Conservation (phyloP, 1,140 invertebrate species). For the Drosophila lowei region DNA sequence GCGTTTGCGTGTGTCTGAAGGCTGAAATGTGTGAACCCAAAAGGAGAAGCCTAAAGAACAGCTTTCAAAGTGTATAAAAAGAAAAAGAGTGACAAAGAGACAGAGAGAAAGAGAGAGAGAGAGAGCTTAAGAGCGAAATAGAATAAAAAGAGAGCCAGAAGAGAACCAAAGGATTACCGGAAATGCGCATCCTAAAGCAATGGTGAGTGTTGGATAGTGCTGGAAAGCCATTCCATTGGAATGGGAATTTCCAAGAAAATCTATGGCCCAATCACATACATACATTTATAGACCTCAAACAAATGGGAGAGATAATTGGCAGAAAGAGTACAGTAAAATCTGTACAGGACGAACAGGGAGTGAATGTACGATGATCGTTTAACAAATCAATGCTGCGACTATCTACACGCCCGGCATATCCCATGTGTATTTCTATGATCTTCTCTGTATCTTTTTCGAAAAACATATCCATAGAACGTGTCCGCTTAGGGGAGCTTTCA, state of each 20-base stretch:
- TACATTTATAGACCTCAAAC: too few species aligned
- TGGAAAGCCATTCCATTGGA: background rate
- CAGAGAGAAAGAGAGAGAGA: background rate
- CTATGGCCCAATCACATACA: too few species aligned
- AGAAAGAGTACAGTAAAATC: too few species aligned
- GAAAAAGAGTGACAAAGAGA: slow-evolving; percentile 6
- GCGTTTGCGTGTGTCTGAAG: slow-evolving; percentile 4
- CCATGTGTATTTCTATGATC: too few species aligned
- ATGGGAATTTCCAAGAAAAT: too few species aligned
- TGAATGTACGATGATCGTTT: too few species aligned
- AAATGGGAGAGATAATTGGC: too few species aligned
- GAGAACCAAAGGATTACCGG: slow-evolving; percentile 32
- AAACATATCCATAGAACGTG: too few species aligned
- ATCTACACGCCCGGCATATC: too few species aligned
- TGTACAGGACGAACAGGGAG: background rate
- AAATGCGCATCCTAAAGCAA: slow-evolving; percentile 75
- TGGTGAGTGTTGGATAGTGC: slow-evolving; percentile 55
- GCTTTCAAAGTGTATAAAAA: slow-evolving; percentile 21
- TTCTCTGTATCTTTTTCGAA: too few species aligned
- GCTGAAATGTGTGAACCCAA: slow-evolving; percentile 21
- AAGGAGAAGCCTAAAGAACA: slow-evolving; percentile 28
- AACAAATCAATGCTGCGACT: too few species aligned
- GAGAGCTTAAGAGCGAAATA: slow-evolving; percentile 4
- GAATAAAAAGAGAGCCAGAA: background rate
- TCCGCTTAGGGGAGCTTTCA: too few species aligned